These are phyloP conservation scores for Eurosta solidaginis DNA, from an alignment of 1,140 invertebrate species.

Conservation along the genomic window DNA sequence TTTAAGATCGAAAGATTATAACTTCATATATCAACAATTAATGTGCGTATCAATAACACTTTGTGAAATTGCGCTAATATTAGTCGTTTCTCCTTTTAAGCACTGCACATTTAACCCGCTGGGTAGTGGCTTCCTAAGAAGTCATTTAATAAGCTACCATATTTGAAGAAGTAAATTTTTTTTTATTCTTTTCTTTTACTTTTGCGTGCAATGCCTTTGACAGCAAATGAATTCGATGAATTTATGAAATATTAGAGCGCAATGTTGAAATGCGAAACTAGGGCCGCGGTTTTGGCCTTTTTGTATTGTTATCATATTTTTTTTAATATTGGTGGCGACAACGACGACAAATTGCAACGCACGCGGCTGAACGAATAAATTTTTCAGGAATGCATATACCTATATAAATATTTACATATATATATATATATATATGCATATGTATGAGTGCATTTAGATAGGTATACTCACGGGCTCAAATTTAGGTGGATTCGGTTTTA, in stretches of 20 bases:
- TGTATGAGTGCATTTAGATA: no score
- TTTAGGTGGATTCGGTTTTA: conserved; percentile 6
- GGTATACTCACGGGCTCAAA: neutral
- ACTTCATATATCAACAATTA: no score
- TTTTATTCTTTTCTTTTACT: neutral
- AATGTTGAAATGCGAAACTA: neutral
- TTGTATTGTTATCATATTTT: no score
- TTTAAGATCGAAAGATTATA: no score
- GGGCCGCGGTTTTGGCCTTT: neutral
- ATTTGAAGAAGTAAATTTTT: neutral
- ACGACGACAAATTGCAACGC: conserved; percentile 24
- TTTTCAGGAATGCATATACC: conserved; percentile 35
- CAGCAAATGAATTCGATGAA: conserved; percentile 1
- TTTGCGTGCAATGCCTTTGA: conserved; percentile 20
- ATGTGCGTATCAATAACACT: no score
- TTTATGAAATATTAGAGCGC: conserved; percentile 26
- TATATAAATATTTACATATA: neutral
- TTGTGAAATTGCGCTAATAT: no score
- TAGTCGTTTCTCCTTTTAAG: no score
- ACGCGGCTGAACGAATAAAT: conserved; percentile 33
- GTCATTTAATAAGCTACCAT: neutral
- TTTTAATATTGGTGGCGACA: no score
- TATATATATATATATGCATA: neutral
- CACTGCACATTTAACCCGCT: no score
- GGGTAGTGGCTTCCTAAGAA: conserved; percentile 9